phyloP scores from a whole-genome alignment of 2,113 vertebrate species.

The Gorsachius goisagi region DNA sequence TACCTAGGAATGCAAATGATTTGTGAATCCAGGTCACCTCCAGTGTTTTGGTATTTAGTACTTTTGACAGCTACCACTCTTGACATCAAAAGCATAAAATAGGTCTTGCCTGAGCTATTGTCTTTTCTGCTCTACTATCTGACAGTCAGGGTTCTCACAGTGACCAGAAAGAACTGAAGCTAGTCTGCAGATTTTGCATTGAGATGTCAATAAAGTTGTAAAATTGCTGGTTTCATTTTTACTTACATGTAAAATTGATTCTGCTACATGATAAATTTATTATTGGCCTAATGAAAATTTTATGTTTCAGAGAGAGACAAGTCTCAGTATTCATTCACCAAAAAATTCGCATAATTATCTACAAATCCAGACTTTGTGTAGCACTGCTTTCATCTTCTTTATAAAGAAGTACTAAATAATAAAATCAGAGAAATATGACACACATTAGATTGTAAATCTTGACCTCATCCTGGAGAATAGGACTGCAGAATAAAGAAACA shows the following conservation, averaged over 20 bases:
- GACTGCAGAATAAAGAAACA: background rate
- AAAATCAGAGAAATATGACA: background rate
- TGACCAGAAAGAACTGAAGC: background rate
- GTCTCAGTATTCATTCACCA: background rate
- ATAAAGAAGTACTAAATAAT: background rate
- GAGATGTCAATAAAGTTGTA: background rate
- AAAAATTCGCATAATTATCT: background rate
- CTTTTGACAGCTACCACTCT: background rate
- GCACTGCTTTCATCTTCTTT: background rate
- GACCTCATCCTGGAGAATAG: background rate
- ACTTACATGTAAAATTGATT: background rate
- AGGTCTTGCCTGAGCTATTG: background rate
- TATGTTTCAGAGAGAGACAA: background rate
- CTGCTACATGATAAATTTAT: background rate
- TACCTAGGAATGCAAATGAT: background rate
- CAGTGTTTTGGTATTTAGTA: background rate
- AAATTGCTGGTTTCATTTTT: background rate
- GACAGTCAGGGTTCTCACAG: background rate
- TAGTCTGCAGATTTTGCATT: background rate
- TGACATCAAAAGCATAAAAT: background rate
- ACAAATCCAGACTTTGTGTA: background rate
- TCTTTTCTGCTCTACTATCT: background rate
- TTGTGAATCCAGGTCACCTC: background rate
- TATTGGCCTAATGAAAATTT: background rate
- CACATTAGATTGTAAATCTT: background rate